These are phyloP conservation scores for Sitta carolinensis DNA, from an alignment of 2,797 vertebrate genomes.

Conservation along the genomic window DNA sequence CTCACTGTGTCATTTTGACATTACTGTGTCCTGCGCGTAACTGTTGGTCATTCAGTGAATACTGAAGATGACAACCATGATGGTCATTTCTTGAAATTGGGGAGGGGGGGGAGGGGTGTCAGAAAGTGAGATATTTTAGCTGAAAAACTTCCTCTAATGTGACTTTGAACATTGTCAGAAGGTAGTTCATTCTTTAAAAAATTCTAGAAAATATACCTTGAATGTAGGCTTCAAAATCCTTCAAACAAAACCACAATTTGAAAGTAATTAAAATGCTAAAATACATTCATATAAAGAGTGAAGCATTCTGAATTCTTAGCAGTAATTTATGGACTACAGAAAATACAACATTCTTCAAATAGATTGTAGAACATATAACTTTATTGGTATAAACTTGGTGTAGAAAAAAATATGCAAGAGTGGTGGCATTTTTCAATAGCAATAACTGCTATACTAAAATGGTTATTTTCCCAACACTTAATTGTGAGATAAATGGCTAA, in stretches of 20 bases:
- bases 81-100: neutral
- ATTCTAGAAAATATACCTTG: neutral
- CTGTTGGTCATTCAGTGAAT: neutral
- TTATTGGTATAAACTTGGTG: neutral
- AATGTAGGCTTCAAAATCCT: neutral
- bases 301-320: neutral
- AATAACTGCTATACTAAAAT: neutral
- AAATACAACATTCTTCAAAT: neutral
- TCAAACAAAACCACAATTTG: neutral
- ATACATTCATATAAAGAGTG: neutral
- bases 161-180: neutral
- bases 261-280: neutral
- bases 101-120: accelerated
- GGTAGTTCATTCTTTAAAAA: neutral
- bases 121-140: neutral
- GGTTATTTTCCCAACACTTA: neutral
- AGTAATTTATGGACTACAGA: neutral
- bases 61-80: neutral
- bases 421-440: neutral
- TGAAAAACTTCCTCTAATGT: neutral
- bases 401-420: neutral
- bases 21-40: neutral
- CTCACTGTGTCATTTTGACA: neutral
- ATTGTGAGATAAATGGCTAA: neutral
- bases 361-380: neutral